A percentile compares a stretch with the other conserved stretches of the same genome.
phyloP scores from a whole-genome alignment of 2,888 invertebrate species.

The Ypsolopha sequella region DNA sequence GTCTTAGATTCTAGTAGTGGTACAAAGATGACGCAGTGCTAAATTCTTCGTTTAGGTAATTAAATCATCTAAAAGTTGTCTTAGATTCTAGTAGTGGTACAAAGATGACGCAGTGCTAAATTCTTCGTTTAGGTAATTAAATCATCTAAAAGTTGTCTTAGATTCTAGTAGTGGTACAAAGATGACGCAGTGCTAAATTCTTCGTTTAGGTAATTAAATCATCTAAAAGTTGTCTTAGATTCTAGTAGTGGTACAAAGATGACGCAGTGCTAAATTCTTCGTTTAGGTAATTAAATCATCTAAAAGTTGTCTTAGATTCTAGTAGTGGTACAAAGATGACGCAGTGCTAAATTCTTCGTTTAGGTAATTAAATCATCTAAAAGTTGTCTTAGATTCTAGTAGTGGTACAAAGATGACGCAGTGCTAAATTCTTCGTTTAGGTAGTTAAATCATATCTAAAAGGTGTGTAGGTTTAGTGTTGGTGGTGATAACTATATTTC shows the following conservation, averaged over 20 bases:
- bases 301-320: too few species aligned
- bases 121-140: too few species aligned
- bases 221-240: constrained; percentile 60
- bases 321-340: constrained; percentile 68
- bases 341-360: constrained; percentile 40
- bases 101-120: too few species aligned
- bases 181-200: too few species aligned
- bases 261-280: constrained; percentile 44
- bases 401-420: constrained; percentile 68
- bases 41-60: constrained; percentile 29
- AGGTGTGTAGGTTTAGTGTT: too few species aligned
- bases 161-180: too few species aligned
- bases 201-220: too few species aligned
- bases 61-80: too few species aligned
- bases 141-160: not conserved
- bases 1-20: constrained; percentile 69
- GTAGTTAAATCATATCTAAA: too few species aligned
- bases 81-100: too few species aligned
- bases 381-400: too few species aligned
- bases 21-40: constrained; percentile 58
- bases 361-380: constrained; percentile 15
- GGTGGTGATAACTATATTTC: too few species aligned
- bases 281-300: constrained; percentile 15
- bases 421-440: constrained; percentile 38
- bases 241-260: constrained; percentile 68